Evolutionary conservation across 2,113 vertebrate genomes (phyloP), one percentile per base, ranked within the genome.

Genomic region (Psettodes erumei): DNA sequence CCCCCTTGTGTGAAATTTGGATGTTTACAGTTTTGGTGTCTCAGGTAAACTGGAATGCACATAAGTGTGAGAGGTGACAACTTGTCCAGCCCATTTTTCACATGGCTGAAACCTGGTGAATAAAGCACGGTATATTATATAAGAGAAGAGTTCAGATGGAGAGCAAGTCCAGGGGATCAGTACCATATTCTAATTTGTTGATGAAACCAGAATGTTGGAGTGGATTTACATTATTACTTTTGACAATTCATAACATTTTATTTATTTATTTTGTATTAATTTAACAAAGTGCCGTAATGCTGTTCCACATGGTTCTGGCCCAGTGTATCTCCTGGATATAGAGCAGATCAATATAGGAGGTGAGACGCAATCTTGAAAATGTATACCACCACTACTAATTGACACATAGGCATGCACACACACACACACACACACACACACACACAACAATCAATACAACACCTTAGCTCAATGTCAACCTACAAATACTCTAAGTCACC

Each of bases 381-480:
- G 6, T 42, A 51, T 21, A 21, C 15, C 42, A 5, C 48, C 42
- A 32, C 2, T 11, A 5, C 25, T 50, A 38, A 66, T 45, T 13
- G 43, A 45, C 47, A 63, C 38, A 71, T 27, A 37, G 5, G 4
- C 38, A 40, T 13, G 23, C 0, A 51, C 32, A 76, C 64, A 33
- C 63, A 38, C 45, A 61, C 71, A 59, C 23, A 50, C 56, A 51
- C 15, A 8, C 18, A 58, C 51, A 5, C 9, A 11, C 32, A 37
- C 1, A 58, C 55, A 38, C 45, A 18, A 1, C 28, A 63, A 65
- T 79, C 48, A 62, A 86, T 73, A 50, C 9, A 32, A 64, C 37
- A 30, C 5, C 18, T 19, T 13, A 40, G 51, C 9, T 51, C 27
- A 53, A 35, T 15, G 32, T 45, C 54, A 60, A 50, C 71, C 27